Base-by-base conservation (phyloP, 2,888 invertebrate genomes). In the Lithosia quadra region DNA sequence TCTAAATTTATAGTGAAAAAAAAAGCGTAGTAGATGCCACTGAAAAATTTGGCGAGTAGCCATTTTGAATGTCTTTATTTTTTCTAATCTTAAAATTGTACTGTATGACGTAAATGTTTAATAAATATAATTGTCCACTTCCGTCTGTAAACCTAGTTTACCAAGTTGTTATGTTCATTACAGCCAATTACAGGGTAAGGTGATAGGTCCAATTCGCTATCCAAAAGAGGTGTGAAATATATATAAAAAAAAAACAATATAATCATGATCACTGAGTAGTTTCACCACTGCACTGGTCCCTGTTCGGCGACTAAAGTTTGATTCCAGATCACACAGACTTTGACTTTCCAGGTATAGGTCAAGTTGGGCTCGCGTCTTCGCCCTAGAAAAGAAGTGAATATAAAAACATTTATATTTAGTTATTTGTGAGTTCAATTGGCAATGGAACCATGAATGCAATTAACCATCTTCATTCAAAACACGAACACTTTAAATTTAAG, bases 1-100 rank as follows among this genome's bases (percentile, higher is more conserved):
- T 66, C 53, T 63, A 65, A 68, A 69, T 67, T 53, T 61, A 62
- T 72, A 63, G 49, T 60, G 18, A 64, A 67, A 74, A 71, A 67
- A 65, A 66, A 21, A 63, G 65, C 59, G 68, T 72, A 65, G 64
- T 53, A 55, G 66, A 76, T 74, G 78, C 68, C 73, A 71, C 65
- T 49, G 24, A 77, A 69, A 63, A 58, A 74, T 67, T 80, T 80
- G 80, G 80, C 80, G 33, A 43, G 8, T 24, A 53, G 75, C 79
- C 80, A 80, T 69, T 71, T 72, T 68, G 67, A 5, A 18, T 49
- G 18, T 49, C 49, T 49, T 43, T 43, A 43, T 66, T 69, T 71
- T 69, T 69, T 70, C 61, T 69, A 61, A 62, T 69, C 73, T 68
- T 64, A 21, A 71, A 61, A 67, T 63, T 71, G 36, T 39, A 64